These are phyloP conservation scores for Xiphias gladius DNA, from an alignment of 2,113 vertebrate species.

Conservation along the genomic window DNA sequence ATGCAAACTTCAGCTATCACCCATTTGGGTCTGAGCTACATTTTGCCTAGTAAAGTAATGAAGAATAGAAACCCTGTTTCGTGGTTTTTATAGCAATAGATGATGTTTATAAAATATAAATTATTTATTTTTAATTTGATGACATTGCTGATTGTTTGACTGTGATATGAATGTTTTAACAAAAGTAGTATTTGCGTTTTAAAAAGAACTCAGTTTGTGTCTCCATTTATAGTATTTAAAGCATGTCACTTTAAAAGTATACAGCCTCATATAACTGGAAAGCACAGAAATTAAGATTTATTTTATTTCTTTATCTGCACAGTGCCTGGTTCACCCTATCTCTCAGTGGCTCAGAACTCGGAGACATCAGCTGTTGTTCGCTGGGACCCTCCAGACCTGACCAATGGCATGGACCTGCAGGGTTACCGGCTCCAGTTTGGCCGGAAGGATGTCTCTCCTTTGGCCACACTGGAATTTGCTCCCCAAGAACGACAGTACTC, in stretches of 20 bases:
- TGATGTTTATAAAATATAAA: background rate
- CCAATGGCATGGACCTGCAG: slow-evolving; percentile 88
- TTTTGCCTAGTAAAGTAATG: background rate
- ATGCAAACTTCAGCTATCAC: background rate
- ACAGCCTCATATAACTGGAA: background rate
- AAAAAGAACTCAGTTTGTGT: background rate
- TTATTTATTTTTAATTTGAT: background rate
- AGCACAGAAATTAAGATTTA: background rate
- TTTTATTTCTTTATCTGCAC: slow-evolving; percentile 16
- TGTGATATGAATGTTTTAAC: background rate
- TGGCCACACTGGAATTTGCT: slow-evolving; percentile 92
- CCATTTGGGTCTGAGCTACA: background rate
- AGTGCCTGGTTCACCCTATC: slow-evolving; percentile 93
- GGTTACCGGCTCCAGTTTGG: slow-evolving; percentile 96
- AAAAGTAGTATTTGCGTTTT: background rate
- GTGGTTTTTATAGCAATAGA: background rate
- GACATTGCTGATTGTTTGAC: background rate
- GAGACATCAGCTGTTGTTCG: slow-evolving; percentile 90
- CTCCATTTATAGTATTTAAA: background rate
- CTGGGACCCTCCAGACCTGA: slow-evolving; percentile 91
- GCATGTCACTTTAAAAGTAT: background rate
- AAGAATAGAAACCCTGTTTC: background rate
- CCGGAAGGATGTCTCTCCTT: slow-evolving; percentile 88
- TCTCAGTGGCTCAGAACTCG: slow-evolving; percentile 91
- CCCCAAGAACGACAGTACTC: slow-evolving; percentile 88